Conservation (phyloP, 1,140 invertebrate genomes). For the Vanessa atalanta region DNA sequence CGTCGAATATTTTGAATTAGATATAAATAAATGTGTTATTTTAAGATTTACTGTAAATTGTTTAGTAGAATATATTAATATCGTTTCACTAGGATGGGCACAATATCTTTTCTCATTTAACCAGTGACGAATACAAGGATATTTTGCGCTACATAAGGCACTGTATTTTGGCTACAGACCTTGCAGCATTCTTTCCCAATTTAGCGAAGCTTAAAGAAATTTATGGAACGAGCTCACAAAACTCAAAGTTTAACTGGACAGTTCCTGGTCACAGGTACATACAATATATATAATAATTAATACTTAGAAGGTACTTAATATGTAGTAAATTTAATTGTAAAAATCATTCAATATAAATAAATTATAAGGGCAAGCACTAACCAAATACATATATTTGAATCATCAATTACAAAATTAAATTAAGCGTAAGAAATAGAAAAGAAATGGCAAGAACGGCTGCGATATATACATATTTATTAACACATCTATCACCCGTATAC, state of each 20-base stretch:
- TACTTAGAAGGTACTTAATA: too few relatives aligned
- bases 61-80: not conserved
- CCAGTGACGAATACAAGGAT: conserved; percentile 88
- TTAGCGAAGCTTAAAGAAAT: conserved; percentile 84
- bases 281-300: not conserved
- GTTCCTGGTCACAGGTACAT: conserved; percentile 79
- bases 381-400: too few relatives aligned
- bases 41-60: too few relatives aligned
- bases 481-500: too few relatives aligned
- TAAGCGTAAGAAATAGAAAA: too few relatives aligned
- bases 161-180: conserved; percentile 91
- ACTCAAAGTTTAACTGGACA: conserved; percentile 82
- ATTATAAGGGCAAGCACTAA: too few relatives aligned
- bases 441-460: too few relatives aligned
- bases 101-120: conserved; percentile 89
- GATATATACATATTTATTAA: too few relatives aligned
- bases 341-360: too few relatives aligned
- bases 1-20: not conserved
- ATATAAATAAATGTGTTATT: too few relatives aligned
- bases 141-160: conserved; percentile 88
- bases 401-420: too few relatives aligned
- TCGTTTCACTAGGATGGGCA: conserved; percentile 84
- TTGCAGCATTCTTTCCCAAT: conserved; percentile 91
- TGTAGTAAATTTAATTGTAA: too few relatives aligned
- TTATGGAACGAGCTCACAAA: conserved; percentile 58